Evolutionary conservation across 2,888 invertebrate species (phyloP), one percentile per base, ranked within the genome.

Genomic region (Sialis lutaria): DNA sequence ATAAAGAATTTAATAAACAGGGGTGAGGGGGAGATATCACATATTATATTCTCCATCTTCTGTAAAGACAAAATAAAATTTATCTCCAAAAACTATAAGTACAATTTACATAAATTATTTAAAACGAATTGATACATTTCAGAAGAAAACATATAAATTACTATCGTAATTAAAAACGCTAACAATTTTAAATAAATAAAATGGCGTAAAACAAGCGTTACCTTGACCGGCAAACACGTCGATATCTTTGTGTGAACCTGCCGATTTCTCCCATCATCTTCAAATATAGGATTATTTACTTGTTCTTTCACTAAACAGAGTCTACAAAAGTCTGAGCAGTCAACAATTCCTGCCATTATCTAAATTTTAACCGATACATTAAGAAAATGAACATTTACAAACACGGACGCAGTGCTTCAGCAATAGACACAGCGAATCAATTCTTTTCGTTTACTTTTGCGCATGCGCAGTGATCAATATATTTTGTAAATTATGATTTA

Each of bases 171-270:
- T 22, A 22, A 22, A 22, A 22, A 22, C 22, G 22, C 22, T 22
- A 22, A 22, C 22, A 22, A 22, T 22, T 22, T 22, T 22, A 22
- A 22, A 22, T 22, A 22, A 22, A 12, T 37, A 37, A 37, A 8
- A 54, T 57, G 60, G 58, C 59, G 60, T 57, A 57, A 58, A 57
- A 51, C 55, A 64, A 32, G 40, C 45, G 35, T 64, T 75, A 82
- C 82, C 79, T 80, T 80, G 61, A 82, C 75, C 62, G 81, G 81
- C 61, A 82, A 72, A 63, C 80, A 81, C 55, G 79, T 68, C 50
- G 77, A 73, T 67, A 82, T 79, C 70, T 82, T 82, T 53, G 75
- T 62, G 59, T 74, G 78, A 55, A 79, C 69, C 57, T 72, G 68
- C 55, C 68, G 62, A 51, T 67, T 64, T 53, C 79, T 77, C 57